phyloP scores from a whole-genome alignment of 1,140 invertebrate species.

The Drosophila nikananu region DNA sequence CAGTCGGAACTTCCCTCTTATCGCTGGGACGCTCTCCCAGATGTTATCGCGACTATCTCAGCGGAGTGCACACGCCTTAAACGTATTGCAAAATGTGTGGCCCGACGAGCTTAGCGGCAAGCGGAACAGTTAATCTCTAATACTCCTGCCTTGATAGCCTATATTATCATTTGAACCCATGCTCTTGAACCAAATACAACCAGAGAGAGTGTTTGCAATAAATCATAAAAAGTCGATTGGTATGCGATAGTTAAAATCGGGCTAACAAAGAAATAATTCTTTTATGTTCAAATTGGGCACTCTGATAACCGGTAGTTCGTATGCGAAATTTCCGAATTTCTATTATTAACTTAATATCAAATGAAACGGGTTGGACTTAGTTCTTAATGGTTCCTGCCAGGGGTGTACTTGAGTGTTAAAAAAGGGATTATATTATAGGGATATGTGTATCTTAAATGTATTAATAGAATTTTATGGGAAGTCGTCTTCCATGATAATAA shows the following conservation, averaged over 20 bases:
- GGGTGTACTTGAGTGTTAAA: background rate
- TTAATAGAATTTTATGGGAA: background rate
- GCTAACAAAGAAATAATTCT: slow-evolving; percentile 12
- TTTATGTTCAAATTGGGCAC: slow-evolving; percentile 6
- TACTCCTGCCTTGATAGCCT: slow-evolving; percentile 37
- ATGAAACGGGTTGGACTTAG: background rate
- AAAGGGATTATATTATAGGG: background rate
- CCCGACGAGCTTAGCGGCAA: slow-evolving; percentile 18
- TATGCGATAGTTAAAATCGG: slow-evolving; percentile 14
- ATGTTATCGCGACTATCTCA: slow-evolving; percentile 31
- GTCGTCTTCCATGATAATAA: background rate
- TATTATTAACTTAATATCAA: background rate
- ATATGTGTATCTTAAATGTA: background rate
- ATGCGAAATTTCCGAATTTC: slow-evolving; percentile 19
- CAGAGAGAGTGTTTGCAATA: slow-evolving; percentile 12
- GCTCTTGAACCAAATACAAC: slow-evolving; percentile 39
- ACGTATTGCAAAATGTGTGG: slow-evolving; percentile 28
- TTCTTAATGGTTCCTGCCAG: background rate
- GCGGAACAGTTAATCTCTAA: slow-evolving; percentile 37
- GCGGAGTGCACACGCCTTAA: slow-evolving; percentile 31
- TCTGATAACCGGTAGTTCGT: slow-evolving; percentile 13
- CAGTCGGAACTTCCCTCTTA: slow-evolving; percentile 25
- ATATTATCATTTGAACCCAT: slow-evolving; percentile 38
- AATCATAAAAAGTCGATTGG: slow-evolving; percentile 8
- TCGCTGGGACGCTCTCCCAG: slow-evolving; percentile 11